These are phyloP conservation scores for Periphyllus acericola DNA, from an alignment of 2,888 invertebrate species.

Conservation along the genomic window DNA sequence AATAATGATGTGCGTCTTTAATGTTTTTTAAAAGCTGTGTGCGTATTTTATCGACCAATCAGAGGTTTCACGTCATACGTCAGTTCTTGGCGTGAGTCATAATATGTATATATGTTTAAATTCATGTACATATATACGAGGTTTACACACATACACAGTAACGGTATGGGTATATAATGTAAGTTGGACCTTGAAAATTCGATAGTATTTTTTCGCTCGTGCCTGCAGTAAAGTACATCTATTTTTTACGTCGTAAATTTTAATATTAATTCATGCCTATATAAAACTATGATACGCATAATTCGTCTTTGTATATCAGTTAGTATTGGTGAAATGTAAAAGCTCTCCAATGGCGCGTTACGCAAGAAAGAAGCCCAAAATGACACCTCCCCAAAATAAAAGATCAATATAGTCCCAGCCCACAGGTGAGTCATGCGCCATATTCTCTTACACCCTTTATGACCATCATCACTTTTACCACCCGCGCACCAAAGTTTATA, in stretches of 20 bases:
- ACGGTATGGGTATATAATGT: conserved; percentile 7
- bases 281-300: not conserved
- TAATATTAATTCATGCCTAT: not conserved
- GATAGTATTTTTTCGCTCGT: conserved; percentile 37
- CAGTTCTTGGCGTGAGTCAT: conserved; percentile 47
- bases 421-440: conserved; percentile 54
- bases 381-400: conserved; percentile 44
- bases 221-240: conserved; percentile 21
- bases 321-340: not conserved
- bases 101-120: conserved; percentile 36
- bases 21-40: conserved; percentile 9
- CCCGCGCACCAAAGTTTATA: not conserved
- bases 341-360: not conserved
- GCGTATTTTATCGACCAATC: conserved; percentile 51
- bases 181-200: conserved; percentile 54
- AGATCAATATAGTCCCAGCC: conserved; percentile 42
- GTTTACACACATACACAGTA: not conserved
- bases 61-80: conserved; percentile 40
- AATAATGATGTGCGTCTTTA: not conserved
- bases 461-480: conserved; percentile 6
- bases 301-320: not conserved
- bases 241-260: conserved; percentile 20
- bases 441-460: conserved; percentile 46
- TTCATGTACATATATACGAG: conserved; percentile 17
- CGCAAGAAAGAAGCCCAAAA: not conserved